Evolutionary conservation across 1,140 invertebrate genomes (phyloP), one percentile per base, ranked within the genome.

Genomic region (Caenorhabditis brenneri): DNA sequence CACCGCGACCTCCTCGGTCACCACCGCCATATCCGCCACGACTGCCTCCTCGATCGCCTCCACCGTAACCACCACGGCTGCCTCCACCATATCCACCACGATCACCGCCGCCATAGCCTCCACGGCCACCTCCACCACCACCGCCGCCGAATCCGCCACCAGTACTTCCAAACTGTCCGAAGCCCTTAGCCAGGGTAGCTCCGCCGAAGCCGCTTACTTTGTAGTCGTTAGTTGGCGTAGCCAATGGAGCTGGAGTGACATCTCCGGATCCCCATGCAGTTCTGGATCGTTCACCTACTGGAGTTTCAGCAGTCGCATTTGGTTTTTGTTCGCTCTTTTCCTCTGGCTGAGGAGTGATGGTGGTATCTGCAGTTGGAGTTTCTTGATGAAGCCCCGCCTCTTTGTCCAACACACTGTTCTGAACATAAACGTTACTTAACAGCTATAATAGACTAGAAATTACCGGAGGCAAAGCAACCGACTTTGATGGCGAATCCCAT

Each of bases 181-280:
- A 74, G 12, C 65, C 33, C 24, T 74, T 74, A 24, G 65, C 65
- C 33, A 74, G 15, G 1, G 4, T 74, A 24, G 65, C 65, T 24
- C 22, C 36, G 4, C 36, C 65, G n/a, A 74, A 74, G 5, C 65
- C 65, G n/a, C 65, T 74, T 0, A 74, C 65, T 74, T 74, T 74
- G 65, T 74, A 74, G 5, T 39, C 36, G n/a, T 74, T 74, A 10
- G 65, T 74, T 16, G 65, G 65, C 12, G 65, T 46, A 27, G 65
- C 36, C 0, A 74, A n/a, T 24, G 36, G 36, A 5, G 33, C 33
- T 42, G 65, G 65, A 16, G 65, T 74, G 15, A 24, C 65, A n/a
- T 74, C 65, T 39, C 65, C 65, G 12, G 3, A 7, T 22, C 65
- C 65, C 65, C 65, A 74, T 31, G 65, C 36, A 10, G 65, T 74